A percentile compares a stretch with the other conserved stretches of the same genome.
phyloP scores from a whole-genome alignment of 2,888 invertebrate genomes.

The Catocala fraxini region DNA sequence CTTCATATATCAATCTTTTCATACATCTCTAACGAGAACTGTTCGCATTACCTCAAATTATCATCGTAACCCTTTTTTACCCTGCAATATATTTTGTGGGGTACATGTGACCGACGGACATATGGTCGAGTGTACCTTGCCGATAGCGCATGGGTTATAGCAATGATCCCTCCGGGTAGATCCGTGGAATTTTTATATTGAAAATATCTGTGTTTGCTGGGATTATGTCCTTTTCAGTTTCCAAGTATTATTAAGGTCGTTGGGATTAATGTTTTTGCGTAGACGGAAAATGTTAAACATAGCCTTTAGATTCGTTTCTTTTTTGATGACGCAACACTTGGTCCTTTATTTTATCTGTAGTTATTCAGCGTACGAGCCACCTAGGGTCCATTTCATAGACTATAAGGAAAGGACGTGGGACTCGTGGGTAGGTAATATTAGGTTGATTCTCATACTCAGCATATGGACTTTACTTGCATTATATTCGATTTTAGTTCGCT shows the following conservation, averaged over 20 bases:
- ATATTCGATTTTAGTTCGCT: too few relatives aligned
- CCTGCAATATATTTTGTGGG: slow-evolving; percentile 46
- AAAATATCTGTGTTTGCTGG: slow-evolving; percentile 42
- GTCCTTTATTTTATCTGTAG: too few relatives aligned
- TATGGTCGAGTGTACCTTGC: slow-evolving; percentile 29
- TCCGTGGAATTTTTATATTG: slow-evolving; percentile 55
- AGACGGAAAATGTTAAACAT: background rate
- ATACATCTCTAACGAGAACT: slow-evolving; percentile 35
- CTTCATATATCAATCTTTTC: slow-evolving; percentile 42
- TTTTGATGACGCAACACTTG: slow-evolving; percentile 1
- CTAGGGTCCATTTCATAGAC: too few relatives aligned
- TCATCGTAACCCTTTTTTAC: slow-evolving; percentile 44
- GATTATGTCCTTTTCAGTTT: slow-evolving; percentile 29
- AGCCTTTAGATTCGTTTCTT: background rate
- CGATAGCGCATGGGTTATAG: slow-evolving; percentile 43
- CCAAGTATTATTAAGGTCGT: slow-evolving; percentile 2
- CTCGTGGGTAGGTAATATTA: too few relatives aligned
- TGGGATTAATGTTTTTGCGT: slow-evolving; percentile 19
- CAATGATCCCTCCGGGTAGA: slow-evolving; percentile 47
- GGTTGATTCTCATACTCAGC: too few relatives aligned
- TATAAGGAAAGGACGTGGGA: too few relatives aligned
- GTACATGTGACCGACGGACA: slow-evolving; percentile 19
- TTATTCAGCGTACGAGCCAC: too few relatives aligned
- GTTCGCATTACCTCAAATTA: slow-evolving; percentile 46
- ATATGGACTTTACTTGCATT: too few relatives aligned